Evolutionary conservation across 2,797 vertebrate species (phyloP), one percentile per base, ranked within the genome.

Genomic region (Halcyon chelicuti): DNA sequence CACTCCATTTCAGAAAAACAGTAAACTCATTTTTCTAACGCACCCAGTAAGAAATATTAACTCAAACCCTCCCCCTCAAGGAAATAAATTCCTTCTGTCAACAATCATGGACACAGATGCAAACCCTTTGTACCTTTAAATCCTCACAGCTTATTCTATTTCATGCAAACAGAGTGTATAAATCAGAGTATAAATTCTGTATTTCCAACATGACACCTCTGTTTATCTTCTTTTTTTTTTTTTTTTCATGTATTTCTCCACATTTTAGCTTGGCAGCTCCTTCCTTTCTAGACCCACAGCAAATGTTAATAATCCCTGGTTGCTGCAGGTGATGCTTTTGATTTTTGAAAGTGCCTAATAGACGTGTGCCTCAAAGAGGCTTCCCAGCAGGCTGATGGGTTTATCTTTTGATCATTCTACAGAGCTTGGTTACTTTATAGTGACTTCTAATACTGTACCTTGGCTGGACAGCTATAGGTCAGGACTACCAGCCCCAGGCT

Each of bases 1-100:
- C 83, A 70, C 68, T 83, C 51, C 35, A 52, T 58, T 95, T 92
- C 74, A 87, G 73, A 81, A 90, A 91, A 78, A 62, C 66, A 88
- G 58, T 80, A 62, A 84, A 66, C 58, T 94, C 26, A 47, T 85
- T 91, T 91, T 92, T 79, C 57, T 82, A 26, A 70, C 55, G 55
- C 0, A 0, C 29, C 60, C 73, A 78, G 2, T 65, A 75, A 51
- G 65, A 86, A 92, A 66, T 85, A 76, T 22, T 83, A 70, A 78
- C 31, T 80, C 66, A 77, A 85, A 66, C 20, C 20, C 55, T 65
- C 37, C n/a, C 60, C 6, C 33, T 42, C 51, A 39, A 72, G 51
- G 22, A 94, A 79, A 80, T 58, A 42, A 21, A 66, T 72, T 42
- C 75, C 12, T 89, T 73, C 66, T 8, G 1, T 68, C 81, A 93